These are phyloP conservation scores for Tachuris rubrigastra DNA, from an alignment of 2,113 vertebrate genomes.

Conservation along the genomic window DNA sequence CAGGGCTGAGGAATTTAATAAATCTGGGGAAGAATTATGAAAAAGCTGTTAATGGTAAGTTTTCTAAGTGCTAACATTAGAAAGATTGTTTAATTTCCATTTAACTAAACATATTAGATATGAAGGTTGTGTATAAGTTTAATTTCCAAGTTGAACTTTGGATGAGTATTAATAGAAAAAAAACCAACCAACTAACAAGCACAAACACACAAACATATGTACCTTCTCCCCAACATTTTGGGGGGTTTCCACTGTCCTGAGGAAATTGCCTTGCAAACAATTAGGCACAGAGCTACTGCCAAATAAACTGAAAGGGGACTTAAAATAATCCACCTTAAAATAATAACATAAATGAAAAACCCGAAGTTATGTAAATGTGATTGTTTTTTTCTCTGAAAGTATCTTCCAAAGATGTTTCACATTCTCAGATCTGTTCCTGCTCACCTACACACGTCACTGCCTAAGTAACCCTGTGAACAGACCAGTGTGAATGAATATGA, in stretches of 20 bases:
- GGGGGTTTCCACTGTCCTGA: neutral
- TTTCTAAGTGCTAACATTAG: neutral
- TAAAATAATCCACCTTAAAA: neutral
- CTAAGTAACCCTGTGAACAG: neutral
- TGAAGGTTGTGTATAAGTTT: neutral
- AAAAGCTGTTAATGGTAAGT: slow-evolving; percentile 94
- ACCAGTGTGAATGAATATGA: neutral
- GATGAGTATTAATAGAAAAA: neutral
- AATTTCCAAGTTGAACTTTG: neutral
- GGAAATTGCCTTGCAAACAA: neutral
- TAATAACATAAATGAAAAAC: neutral
- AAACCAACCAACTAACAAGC: rapidly evolving
- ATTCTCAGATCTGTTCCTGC: neutral
- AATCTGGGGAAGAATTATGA: slow-evolving; percentile 97
- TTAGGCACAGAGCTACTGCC: neutral
- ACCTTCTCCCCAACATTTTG: neutral
- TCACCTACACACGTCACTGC: neutral
- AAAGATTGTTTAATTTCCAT: neutral
- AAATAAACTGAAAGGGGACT: neutral
- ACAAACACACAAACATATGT: neutral
- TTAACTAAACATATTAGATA: neutral
- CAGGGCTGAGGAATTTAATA: slow-evolving; percentile 92
- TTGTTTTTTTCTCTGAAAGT: neutral
- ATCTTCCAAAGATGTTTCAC: neutral
- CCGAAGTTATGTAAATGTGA: neutral